These are phyloP conservation scores for Intellagama lesueurii DNA, from an alignment of 2,797 vertebrate species.

Conservation along the genomic window DNA sequence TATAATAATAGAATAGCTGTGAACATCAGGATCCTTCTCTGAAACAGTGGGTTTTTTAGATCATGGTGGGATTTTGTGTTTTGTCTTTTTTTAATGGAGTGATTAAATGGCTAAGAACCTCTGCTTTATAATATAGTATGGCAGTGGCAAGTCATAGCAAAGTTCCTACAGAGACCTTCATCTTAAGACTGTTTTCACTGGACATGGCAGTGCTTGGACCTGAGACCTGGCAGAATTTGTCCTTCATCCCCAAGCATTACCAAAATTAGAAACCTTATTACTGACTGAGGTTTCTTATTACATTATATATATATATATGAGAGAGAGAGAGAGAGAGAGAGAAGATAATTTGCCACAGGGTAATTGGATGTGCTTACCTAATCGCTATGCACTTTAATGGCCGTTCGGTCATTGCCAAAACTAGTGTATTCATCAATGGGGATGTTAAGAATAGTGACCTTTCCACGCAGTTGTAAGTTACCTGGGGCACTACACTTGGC, in stretches of 20 bases:
- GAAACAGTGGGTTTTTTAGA: no score
- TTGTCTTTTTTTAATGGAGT: no score
- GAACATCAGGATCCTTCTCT: no score
- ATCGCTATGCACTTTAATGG: constrained; percentile 49
- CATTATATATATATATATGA: not conserved
- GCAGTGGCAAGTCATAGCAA: not conserved
- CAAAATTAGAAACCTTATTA: not conserved
- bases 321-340: no score
- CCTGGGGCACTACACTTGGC: not conserved
- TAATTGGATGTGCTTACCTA: constrained; percentile 51
- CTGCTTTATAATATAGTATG: not conserved
- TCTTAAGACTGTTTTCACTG: not conserved
- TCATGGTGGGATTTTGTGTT: no score
- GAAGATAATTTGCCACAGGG: not conserved
- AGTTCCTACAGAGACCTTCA: not conserved
- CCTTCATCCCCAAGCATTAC: not conserved
- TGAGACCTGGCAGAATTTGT: not conserved
- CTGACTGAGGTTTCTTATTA: constrained; percentile 21
- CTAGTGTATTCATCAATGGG: not conserved
- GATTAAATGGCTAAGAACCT: no score
- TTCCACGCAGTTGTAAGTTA: constrained; percentile 12
- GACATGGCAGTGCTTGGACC: not conserved
- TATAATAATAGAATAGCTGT: no score
- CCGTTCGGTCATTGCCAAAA: constrained; percentile 7
- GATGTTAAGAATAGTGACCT: constrained; percentile 20